Base-by-base conservation (phyloP, 2,888 invertebrate genomes). In the Odontocerum albicorne region DNA sequence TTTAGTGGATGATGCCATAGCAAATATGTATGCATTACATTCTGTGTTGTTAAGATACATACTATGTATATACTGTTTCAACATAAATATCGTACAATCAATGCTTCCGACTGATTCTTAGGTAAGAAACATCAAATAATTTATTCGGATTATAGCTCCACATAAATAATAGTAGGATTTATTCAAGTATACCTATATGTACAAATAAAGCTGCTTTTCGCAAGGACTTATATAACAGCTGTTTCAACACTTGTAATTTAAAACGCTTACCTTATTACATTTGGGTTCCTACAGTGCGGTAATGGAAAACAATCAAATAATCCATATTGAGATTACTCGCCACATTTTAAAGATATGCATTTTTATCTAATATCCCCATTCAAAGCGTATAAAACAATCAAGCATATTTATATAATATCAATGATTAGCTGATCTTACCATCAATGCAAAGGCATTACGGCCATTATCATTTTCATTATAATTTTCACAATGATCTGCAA, bases 201-300 rank as follows among this genome's bases (percentile, higher is more conserved):
- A 53, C 54, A 35, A 44, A 55, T 49, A 49, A 55, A 55, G 55
- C 55, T 55, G 55, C 55, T 44, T 32, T 49, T 49, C 19, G 43
- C 49, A 49, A 55, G 55, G 55, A 55, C 36, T 31, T 38, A 43
- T n/a, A 44, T 39, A 47, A 47, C 19, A 36, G 45, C 35, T 33
- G 45, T 33, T 35, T 22, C 13, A 15, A 27, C n/a, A 10, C 8
- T 21, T n/a, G n/a, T n/a, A n/a, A n/a, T n/a, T 43, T 22, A 4
- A 6, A 13, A 21, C 15, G 12, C 15, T 22, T 22, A 27, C 10
- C n/a, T 27, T 27, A 27, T 27, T 12, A 42, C 40, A 40, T 20
- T 20, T 32, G 19, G 3, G 6, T n/a, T 43, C 6, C n/a, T 8
- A 33, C n/a, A 33, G 20, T 19, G 3, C 33, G 3, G 16, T 19